Percentiles rank a stretch among this genome's conserved stretches.
phyloP scores from a whole-genome alignment of 2,113 vertebrate genomes.

The Trichechus manatus region DNA sequence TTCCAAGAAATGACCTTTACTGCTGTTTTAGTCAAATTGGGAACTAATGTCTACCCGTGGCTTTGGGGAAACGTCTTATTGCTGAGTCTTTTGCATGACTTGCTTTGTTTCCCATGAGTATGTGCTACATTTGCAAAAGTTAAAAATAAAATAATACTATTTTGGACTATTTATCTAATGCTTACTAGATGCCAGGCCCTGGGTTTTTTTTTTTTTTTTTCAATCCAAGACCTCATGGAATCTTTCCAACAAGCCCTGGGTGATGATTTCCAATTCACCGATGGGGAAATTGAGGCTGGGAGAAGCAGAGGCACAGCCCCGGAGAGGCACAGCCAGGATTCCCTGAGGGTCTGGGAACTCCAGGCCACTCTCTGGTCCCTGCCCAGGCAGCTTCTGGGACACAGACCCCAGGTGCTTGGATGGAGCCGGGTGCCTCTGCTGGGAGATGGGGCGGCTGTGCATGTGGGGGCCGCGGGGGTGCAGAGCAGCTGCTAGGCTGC shows the following conservation, averaged over 20 bases:
- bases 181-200: background rate
- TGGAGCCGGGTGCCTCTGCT: background rate
- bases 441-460: background rate
- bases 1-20: rapidly evolving
- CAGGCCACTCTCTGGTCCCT: background rate
- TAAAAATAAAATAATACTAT: background rate
- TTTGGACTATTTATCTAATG: background rate
- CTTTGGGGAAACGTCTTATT: background rate
- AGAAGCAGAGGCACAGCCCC: background rate
- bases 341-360: background rate
- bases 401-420: background rate
- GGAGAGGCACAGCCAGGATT: background rate
- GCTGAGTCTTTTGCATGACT: background rate
- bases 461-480: rapidly evolving
- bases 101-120: background rate
- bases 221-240: background rate
- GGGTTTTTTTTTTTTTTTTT: no score
- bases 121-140: background rate
- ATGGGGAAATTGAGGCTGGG: background rate
- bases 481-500: background rate
- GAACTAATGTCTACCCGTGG: rapidly evolving
- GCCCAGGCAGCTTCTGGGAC: background rate
- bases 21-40: rapidly evolving
- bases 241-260: background rate
- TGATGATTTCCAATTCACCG: background rate